Conservation (phyloP, 2,888 invertebrate species). For the Andrena fulva region DNA sequence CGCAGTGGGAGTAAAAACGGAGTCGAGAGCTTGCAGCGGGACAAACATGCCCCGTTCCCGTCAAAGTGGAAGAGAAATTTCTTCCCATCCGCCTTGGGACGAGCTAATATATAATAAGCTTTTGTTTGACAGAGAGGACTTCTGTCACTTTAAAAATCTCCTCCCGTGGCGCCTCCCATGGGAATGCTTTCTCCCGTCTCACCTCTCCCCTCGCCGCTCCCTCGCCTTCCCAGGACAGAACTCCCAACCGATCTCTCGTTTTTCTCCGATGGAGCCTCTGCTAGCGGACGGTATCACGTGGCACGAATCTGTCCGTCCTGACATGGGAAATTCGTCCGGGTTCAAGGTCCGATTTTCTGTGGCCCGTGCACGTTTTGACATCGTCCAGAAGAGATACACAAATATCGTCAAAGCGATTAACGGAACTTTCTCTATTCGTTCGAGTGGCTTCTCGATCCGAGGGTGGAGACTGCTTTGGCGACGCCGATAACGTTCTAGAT, state of each 20-base stretch:
- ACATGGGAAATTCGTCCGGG: conserved; percentile 65
- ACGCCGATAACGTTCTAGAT: not conserved
- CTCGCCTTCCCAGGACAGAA: not conserved
- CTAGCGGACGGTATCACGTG: conserved; percentile 56
- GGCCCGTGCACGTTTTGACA: not conserved
- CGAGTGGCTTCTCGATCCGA: not conserved
- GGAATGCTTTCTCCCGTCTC: conserved; percentile 40
- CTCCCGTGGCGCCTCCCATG: conserved; percentile 46
- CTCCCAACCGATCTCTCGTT: conserved; percentile 22
- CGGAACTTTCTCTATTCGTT: not conserved
- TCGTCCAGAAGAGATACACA: not conserved
- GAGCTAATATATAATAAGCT: conserved; percentile 54
- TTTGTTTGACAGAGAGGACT: conserved; percentile 53
- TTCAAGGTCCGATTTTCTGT: conserved; percentile 4
- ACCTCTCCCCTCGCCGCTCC: not conserved
- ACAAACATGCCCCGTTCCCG: not conserved
- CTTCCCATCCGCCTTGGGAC: conserved; percentile 22
- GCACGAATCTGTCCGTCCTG: conserved; percentile 54
- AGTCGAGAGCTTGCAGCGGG: not conserved
- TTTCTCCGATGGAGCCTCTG: conserved; percentile 50
- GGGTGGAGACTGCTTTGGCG: not conserved
- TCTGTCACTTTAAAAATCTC: conserved; percentile 42
- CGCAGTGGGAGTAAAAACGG: not conserved
- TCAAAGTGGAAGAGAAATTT: conserved; percentile 16
- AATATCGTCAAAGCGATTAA: not conserved